These are phyloP conservation scores for Antheraea pernyi DNA, from an alignment of 1,140 invertebrate genomes.

Conservation along the genomic window DNA sequence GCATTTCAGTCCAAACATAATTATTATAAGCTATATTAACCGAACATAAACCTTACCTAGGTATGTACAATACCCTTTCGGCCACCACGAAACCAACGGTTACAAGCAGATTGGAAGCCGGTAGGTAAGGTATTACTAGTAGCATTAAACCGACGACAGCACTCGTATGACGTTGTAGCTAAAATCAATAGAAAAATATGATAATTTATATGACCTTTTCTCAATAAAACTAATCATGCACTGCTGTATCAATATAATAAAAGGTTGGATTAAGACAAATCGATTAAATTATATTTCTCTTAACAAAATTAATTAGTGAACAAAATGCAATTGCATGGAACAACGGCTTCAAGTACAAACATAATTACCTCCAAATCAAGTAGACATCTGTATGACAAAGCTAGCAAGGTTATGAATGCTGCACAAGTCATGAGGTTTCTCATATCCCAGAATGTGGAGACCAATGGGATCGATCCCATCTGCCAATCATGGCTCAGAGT, in stretches of 20 bases:
- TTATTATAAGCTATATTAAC: too few species aligned
- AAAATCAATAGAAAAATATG: slow-evolving; percentile 7
- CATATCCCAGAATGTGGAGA: slow-evolving; percentile 84
- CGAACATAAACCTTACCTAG: slow-evolving; percentile 82
- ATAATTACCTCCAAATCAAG: slow-evolving; percentile 83
- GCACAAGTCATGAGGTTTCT: slow-evolving; percentile 86
- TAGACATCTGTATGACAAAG: slow-evolving; percentile 81
- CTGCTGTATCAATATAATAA: too few species aligned
- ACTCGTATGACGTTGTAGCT: slow-evolving; percentile 80
- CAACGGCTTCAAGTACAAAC: background rate
- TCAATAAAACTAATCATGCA: too few species aligned
- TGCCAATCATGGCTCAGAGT: slow-evolving; percentile 92
- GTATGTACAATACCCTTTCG: slow-evolving; percentile 94
- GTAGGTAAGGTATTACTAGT: slow-evolving; percentile 90
- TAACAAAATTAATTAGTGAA: too few species aligned
- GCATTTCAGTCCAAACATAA: background rate
- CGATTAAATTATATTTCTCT: too few species aligned
- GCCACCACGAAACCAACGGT: slow-evolving; percentile 95
- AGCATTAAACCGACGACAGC: slow-evolving; percentile 83
- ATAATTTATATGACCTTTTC: too few species aligned
- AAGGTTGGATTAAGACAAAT: too few species aligned
- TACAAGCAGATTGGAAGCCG: slow-evolving; percentile 92
- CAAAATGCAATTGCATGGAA: background rate
- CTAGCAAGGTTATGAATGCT: slow-evolving; percentile 81
- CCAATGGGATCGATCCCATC: slow-evolving; percentile 90